A percentile compares a stretch with the other conserved stretches of the same genome.
These are phyloP conservation scores for Luffia ferchaultella DNA, from an alignment of 2,888 invertebrate species.

Conservation along the genomic window DNA sequence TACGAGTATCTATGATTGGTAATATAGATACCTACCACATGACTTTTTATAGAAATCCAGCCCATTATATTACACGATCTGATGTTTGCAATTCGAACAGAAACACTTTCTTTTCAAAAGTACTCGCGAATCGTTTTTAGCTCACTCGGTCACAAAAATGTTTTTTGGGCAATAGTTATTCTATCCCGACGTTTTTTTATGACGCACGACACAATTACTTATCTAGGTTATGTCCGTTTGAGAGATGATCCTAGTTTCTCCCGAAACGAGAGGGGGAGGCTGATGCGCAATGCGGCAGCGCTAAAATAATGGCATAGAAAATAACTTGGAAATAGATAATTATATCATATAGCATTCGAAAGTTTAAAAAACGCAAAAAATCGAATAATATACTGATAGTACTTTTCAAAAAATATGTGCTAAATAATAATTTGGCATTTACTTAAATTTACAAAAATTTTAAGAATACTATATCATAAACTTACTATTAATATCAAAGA, in stretches of 20 bases:
- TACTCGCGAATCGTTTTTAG: too few relatives aligned
- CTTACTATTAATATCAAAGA: too few relatives aligned
- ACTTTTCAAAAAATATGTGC: too few relatives aligned
- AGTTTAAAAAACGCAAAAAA: too few relatives aligned
- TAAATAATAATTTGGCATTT: too few relatives aligned
- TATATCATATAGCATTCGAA: too few relatives aligned
- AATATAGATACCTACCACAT: conserved; percentile 41
- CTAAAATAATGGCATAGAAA: conserved; percentile 2
- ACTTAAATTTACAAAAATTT: too few relatives aligned
- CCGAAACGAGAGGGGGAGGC: conserved; percentile 49
- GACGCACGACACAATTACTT: not conserved
- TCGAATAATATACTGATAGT: too few relatives aligned
- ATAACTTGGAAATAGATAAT: not conserved
- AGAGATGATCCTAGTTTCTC: conserved; percentile 39
- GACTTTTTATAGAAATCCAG: conserved; percentile 62
- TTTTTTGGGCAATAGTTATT: not conserved
- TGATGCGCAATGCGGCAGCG: conserved; percentile 61
- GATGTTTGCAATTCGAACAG: conserved; percentile 16
- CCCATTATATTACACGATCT: conserved; percentile 51
- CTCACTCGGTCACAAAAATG: not conserved
- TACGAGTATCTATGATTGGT: too few relatives aligned
- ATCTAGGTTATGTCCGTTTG: conserved; percentile 44
- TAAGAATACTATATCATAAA: too few relatives aligned
- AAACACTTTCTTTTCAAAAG: too few relatives aligned
- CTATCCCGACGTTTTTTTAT: conserved; percentile 1